Percentiles rank a stretch among this genome's conserved stretches.
Conservation (phyloP, 2,888 invertebrate species). For the Brachylomia viminalis region DNA sequence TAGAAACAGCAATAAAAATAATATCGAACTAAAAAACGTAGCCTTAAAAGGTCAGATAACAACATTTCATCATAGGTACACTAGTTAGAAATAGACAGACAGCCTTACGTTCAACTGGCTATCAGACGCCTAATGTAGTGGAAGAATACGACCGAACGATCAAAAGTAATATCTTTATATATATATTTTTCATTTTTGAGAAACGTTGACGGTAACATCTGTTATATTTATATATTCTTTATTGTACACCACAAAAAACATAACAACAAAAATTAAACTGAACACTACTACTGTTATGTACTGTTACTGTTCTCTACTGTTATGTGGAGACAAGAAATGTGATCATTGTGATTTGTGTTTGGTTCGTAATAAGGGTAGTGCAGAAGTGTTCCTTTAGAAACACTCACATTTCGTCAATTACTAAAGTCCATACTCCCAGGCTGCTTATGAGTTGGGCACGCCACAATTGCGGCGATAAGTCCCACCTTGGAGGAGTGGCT, state of each 20-base stretch:
- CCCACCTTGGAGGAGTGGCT: no score
- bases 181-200: conserved; percentile 21
- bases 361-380: background rate
- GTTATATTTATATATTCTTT: no score
- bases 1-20: background rate
- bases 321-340: background rate
- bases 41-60: background rate
- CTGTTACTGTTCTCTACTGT: no score
- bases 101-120: conserved; percentile 29
- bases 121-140: conserved; percentile 37
- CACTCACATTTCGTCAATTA: no score
- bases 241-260: no score
- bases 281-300: no score
- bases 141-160: conserved; percentile 42
- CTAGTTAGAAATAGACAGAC: conserved; percentile 22
- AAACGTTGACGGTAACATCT: background rate
- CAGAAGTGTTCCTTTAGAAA: no score
- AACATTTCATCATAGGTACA: conserved; percentile 19
- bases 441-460: no score
- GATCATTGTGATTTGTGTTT: background rate
- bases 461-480: no score
- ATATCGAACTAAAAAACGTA: background rate
- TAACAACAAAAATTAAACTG: no score
- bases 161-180: conserved; percentile 8
- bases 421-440: no score